A percentile compares a stretch with the other conserved stretches of the same genome.
Evolutionary conservation across 2,888 invertebrate species (phyloP).

Genomic region (Hyposoter didymator): DNA sequence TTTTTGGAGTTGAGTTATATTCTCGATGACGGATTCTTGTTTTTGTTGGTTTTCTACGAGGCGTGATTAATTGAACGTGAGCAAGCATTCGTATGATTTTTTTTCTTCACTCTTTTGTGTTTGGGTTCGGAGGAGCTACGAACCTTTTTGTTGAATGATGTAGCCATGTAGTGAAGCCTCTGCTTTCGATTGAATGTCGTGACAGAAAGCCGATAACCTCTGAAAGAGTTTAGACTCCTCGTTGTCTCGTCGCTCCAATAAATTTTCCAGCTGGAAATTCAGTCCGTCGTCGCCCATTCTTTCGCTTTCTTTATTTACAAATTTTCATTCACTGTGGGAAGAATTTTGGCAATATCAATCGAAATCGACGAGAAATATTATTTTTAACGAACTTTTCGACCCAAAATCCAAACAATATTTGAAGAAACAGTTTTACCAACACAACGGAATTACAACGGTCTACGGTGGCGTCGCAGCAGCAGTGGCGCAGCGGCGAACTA

Average conservation of each 20-base stretch:
- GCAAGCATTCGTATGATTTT: neutral
- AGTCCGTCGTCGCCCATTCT: conserved; percentile 34
- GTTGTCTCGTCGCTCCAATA: conserved; percentile 68
- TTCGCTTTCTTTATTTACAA: neutral
- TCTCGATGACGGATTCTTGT: conserved; percentile 45
- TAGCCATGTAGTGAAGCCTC: conserved; percentile 53
- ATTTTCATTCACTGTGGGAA: neutral
- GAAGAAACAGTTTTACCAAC: conserved; percentile 14
- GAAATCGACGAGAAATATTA: neutral
- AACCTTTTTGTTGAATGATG: conserved; percentile 68
- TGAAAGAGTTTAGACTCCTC: conserved; percentile 68
- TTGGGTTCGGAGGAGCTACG: neutral
- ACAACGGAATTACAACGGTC: neutral
- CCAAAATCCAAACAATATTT: conserved; percentile 6
- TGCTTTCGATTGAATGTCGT: conserved; percentile 60
- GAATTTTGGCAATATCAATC: neutral
- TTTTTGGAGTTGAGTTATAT: conserved; percentile 64
- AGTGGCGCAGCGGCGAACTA: neutral
- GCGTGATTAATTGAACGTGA: neutral
- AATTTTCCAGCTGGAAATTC: conserved; percentile 66
- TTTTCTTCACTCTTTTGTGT: neutral
- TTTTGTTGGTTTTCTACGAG: conserved; percentile 67
- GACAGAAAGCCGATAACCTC: conserved; percentile 62
- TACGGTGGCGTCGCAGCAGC: neutral
- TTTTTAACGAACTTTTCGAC: conserved; percentile 1